Conservation (phyloP, 2,888 invertebrate species). For the Encarsia formosa region DNA sequence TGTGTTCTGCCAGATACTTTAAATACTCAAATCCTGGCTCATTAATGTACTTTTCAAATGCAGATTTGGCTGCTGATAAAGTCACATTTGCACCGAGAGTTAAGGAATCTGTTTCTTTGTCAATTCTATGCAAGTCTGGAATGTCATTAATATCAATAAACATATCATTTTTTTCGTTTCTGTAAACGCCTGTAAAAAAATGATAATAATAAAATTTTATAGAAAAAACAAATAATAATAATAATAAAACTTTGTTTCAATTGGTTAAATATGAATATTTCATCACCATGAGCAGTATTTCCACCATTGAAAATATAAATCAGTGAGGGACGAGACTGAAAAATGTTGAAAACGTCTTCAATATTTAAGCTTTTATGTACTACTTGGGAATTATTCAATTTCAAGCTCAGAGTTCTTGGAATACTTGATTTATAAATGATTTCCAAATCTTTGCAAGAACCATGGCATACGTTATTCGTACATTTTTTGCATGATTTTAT, state of each 20-base stretch:
- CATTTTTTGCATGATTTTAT: slow-evolving; percentile 5
- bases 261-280: no score
- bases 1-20: slow-evolving; percentile 58
- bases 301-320: slow-evolving; percentile 66
- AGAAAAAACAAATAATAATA: no score
- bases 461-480: neutral
- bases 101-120: slow-evolving; percentile 39
- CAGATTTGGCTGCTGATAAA: slow-evolving; percentile 57
- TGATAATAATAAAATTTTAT: neutral
- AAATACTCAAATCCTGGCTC: slow-evolving; percentile 60
- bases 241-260: neutral
- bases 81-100: slow-evolving; percentile 59
- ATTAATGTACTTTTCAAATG: slow-evolving; percentile 50
- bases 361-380: slow-evolving; percentile 54
- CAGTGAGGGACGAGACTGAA: slow-evolving; percentile 51
- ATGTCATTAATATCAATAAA: slow-evolving; percentile 55
- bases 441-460: slow-evolving; percentile 10
- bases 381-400: slow-evolving; percentile 6
- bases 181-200: slow-evolving; percentile 5
- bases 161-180: slow-evolving; percentile 32
- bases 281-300: slow-evolving; percentile 69
- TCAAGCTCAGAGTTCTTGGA: neutral
- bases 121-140: slow-evolving; percentile 49
- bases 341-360: slow-evolving; percentile 57
- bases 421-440: slow-evolving; percentile 6